phyloP scores from a whole-genome alignment of 1,140 invertebrate species.

The Caenorhabditis brenneri region DNA sequence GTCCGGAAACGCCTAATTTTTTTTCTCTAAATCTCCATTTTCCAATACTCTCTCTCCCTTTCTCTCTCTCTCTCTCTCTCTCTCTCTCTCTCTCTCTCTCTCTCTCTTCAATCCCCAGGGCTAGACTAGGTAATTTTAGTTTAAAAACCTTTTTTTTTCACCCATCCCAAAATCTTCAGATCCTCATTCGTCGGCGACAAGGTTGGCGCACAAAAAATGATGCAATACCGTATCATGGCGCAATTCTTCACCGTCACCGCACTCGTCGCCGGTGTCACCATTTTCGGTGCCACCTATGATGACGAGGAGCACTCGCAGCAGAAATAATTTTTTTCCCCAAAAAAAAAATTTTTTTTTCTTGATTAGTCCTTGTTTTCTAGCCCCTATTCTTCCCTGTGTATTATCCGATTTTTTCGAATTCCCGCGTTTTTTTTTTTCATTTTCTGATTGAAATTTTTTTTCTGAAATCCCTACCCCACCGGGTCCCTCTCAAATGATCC shows the following conservation, averaged over 20 bases:
- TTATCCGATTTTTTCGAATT: not conserved
- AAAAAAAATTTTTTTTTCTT: not conserved
- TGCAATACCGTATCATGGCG: slow-evolving; percentile 66
- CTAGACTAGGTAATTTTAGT: too few species aligned
- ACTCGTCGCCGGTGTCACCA: slow-evolving; percentile 60
- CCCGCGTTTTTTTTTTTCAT: not conserved
- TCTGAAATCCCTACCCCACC: too few species aligned
- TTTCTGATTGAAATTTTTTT: too few species aligned
- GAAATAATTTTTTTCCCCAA: not conserved
- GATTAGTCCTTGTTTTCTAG: not conserved
- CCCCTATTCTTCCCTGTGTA: not conserved
- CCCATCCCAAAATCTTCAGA: too few species aligned
- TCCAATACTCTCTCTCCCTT: too few species aligned
- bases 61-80: too few species aligned
- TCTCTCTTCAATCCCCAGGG: too few species aligned
- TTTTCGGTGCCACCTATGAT: slow-evolving; percentile 55
- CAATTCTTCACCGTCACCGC: slow-evolving; percentile 64
- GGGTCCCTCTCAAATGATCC: too few species aligned
- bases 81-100: too few species aligned
- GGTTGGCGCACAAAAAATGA: slow-evolving; percentile 60
- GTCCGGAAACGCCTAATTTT: too few species aligned
- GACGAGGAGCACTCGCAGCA: not conserved
- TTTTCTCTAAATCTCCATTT: too few species aligned
- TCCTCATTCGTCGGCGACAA: slow-evolving; percentile 59
- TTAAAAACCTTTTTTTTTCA: too few species aligned